Base-by-base conservation (phyloP, 2,797 vertebrate genomes). In the Denticeps clupeoides region DNA sequence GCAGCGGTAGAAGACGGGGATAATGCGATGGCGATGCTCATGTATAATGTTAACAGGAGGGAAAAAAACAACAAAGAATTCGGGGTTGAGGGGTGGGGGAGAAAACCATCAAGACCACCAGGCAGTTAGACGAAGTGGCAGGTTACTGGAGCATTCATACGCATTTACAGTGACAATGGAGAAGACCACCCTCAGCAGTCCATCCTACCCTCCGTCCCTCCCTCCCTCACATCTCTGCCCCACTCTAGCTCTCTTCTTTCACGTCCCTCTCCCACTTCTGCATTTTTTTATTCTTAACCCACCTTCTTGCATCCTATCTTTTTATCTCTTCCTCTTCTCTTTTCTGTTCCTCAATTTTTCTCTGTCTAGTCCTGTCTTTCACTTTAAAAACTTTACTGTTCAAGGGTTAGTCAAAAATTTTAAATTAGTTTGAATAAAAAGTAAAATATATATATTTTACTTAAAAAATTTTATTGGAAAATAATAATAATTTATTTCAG, bases 101-200 rank as follows among this genome's bases (percentile, higher is more conserved):
- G 35, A 32, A 33, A 32, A 33, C 45, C 21, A 32, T 33, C 8
- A 6, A 7, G 8, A 12, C 33, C 31, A 35, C 45, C 21, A 22
- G 29, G 32, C 18, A 19, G 8, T 21, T 22, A 35, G n/a, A 21
- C 9, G 29, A 23, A 38, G 35, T 38, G 35, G 18, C 35, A 19
- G 35, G 16, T 38, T 38, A 38, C 35, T 38, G 35, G 10, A 23
- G 29, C 31, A 11, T 35, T 47, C 31, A 25, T 33, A 35, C 12
- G 18, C 45, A 47, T 33, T 41, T 25, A 12, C 33, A 38, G 35
- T 38, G 35, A 38, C 35, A 38, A 38, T 38, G 10, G 18, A 21
- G 6, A 16, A 7, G 18, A 38, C 35, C 35, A 38, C 35, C 35
- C 35, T 38, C 16, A 11, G 19, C 10, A 35, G 8, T 4, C 15